These are phyloP conservation scores for Thaumetopoea pityocampa DNA, from an alignment of 1,140 invertebrate species.

Conservation along the genomic window DNA sequence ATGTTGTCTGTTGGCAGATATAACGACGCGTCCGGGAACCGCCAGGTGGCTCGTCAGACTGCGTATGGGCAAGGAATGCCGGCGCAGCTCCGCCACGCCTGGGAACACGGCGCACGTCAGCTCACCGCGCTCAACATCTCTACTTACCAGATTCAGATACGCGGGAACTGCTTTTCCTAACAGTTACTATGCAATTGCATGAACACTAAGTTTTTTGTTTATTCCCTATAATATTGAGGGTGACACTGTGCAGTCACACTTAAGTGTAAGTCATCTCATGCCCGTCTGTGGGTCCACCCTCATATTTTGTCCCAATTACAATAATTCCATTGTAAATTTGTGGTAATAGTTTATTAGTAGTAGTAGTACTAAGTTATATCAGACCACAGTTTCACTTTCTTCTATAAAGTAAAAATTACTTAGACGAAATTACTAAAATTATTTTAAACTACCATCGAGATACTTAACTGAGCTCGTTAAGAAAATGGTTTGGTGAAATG, in stretches of 20 bases:
- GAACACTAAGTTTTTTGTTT: background rate
- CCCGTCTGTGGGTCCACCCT: no score
- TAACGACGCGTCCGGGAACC: slow-evolving; percentile 58
- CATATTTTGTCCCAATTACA: no score
- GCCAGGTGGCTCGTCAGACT: slow-evolving; percentile 45
- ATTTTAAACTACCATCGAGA: no score
- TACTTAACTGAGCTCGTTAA: no score
- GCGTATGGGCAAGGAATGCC: slow-evolving; percentile 65
- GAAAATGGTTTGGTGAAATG: no score
- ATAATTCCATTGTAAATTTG: no score
- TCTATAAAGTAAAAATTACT: no score
- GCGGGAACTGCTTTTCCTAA: slow-evolving; percentile 42
- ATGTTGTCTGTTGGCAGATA: slow-evolving; percentile 42
- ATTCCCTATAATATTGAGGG: background rate
- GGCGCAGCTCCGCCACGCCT: slow-evolving; percentile 33
- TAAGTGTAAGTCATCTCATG: no score
- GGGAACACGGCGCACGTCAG: slow-evolving; percentile 43
- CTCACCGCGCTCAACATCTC: slow-evolving; percentile 40
- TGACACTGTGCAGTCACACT: background rate
- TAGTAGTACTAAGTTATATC: no score
- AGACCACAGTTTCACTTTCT: no score
- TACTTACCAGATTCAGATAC: slow-evolving; percentile 36
- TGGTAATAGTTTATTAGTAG: no score
- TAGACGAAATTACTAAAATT: no score
- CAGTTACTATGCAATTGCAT: slow-evolving; percentile 24